Percentiles rank a stretch among this genome's conserved stretches.
Conservation (phyloP, 2,888 invertebrate genomes). For the Oligia strigilis region DNA sequence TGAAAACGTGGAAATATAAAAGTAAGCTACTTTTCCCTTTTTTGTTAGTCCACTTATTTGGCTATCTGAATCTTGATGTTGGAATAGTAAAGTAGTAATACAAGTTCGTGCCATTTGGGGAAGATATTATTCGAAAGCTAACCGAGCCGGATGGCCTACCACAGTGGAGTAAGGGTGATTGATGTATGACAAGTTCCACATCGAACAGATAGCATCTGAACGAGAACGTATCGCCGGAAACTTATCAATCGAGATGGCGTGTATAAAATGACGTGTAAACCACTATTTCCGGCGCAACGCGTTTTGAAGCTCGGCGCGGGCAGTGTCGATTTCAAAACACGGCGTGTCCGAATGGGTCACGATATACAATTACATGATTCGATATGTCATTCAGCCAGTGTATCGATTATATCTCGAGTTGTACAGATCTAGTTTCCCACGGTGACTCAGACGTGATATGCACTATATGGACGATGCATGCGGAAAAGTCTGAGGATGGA, state of each 20-base stretch:
- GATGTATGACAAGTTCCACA: constrained; percentile 66
- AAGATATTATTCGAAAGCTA: constrained; percentile 52
- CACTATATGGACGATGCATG: constrained; percentile 44
- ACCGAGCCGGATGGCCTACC: constrained; percentile 48
- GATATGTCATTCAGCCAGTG: constrained; percentile 76
- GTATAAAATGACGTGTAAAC: constrained; percentile 74
- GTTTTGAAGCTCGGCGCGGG: constrained; percentile 57
- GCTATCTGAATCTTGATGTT: constrained; percentile 57
- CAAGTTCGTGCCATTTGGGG: constrained; percentile 27
- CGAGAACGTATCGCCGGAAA: constrained; percentile 72
- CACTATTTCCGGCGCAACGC: constrained; percentile 75
- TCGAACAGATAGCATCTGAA: constrained; percentile 64
- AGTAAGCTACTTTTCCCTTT: constrained; percentile 28
- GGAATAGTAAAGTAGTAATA: constrained; percentile 41
- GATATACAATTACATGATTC: constrained; percentile 75
- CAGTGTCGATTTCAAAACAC: constrained; percentile 73
- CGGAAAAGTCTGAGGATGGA: constrained; percentile 46
- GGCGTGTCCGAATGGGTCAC: constrained; percentile 71
- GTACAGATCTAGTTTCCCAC: constrained; percentile 75
- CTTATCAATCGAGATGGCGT: constrained; percentile 74
- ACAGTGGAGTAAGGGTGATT: constrained; percentile 53
- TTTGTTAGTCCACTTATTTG: constrained; percentile 37
- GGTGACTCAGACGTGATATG: constrained; percentile 67
- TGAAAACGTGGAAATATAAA: constrained; percentile 44
- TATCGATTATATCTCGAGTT: constrained; percentile 75